These are phyloP conservation scores for Phaethornis superciliosus DNA, from an alignment of 2,113 vertebrate species.

Conservation along the genomic window DNA sequence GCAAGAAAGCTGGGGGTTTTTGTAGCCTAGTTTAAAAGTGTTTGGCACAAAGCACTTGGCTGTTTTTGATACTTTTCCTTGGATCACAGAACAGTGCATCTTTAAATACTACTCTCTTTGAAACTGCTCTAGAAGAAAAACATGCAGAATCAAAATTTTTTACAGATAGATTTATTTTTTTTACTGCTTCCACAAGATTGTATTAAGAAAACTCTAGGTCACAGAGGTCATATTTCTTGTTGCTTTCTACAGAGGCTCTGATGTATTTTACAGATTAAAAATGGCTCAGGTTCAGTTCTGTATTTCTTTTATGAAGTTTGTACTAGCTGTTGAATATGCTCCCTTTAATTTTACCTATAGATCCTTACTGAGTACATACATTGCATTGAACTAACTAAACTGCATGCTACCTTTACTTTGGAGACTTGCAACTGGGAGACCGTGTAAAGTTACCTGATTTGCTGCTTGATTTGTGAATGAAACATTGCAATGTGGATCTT, in stretches of 20 bases:
- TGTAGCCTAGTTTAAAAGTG: background rate
- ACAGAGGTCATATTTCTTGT: background rate
- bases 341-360: background rate
- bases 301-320: background rate
- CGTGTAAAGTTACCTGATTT: background rate
- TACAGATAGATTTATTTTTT: background rate
- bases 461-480: background rate
- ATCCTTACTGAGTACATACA: fast-evolving
- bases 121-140: fast-evolving
- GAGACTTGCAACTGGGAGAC: background rate
- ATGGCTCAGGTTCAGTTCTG: background rate
- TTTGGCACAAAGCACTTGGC: background rate
- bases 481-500: background rate
- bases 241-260: background rate
- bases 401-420: background rate
- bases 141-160: background rate
- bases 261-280: background rate
- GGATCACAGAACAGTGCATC: fast-evolving
- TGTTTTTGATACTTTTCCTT: background rate
- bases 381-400: background rate
- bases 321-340: background rate
- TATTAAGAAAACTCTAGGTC: background rate
- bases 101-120: background rate
- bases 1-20: background rate
- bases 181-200: background rate